These are phyloP conservation scores for Lucifuga dentata DNA, from an alignment of 2,113 vertebrate genomes.

Conservation along the genomic window DNA sequence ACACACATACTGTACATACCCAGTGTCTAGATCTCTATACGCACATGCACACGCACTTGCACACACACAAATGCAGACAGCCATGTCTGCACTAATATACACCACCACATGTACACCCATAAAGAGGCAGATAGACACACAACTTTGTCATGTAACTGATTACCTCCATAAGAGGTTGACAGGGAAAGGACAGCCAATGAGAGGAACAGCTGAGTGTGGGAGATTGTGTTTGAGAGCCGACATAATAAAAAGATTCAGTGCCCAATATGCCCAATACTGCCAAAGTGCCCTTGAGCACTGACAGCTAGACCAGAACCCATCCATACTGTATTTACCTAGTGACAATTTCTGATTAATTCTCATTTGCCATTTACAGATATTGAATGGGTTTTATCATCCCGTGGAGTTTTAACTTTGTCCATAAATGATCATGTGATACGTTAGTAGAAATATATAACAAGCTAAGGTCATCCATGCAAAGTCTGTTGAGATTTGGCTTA, in stretches of 20 bases:
- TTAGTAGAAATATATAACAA: no score
- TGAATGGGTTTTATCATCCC: neutral
- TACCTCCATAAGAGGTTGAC: slow-evolving; percentile 25
- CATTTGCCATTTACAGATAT: neutral
- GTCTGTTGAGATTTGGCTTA: no score
- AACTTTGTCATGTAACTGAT: slow-evolving; percentile 12
- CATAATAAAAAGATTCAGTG: slow-evolving; percentile 50
- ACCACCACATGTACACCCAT: slow-evolving; percentile 39
- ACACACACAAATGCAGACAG: slow-evolving; percentile 26
- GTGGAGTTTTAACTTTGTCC: neutral
- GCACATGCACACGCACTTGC: slow-evolving; percentile 27
- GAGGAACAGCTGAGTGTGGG: slow-evolving; percentile 33
- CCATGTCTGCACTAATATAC: slow-evolving; percentile 15
- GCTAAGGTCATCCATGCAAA: no score
- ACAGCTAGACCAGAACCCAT: slow-evolving; percentile 9
- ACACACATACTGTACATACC: slow-evolving; percentile 29
- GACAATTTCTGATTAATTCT: neutral
- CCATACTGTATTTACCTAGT: neutral
- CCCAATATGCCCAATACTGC: slow-evolving; percentile 16
- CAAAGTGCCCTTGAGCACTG: slow-evolving; percentile 39
- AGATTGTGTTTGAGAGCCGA: slow-evolving; percentile 39
- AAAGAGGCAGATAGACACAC: slow-evolving; percentile 10
- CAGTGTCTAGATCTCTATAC: no score
- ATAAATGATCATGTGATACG: no score
- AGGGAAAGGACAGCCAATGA: slow-evolving; percentile 17